Evolutionary conservation across 1,140 invertebrate genomes (phyloP).

Genomic region (Nixonia krombeini): DNA sequence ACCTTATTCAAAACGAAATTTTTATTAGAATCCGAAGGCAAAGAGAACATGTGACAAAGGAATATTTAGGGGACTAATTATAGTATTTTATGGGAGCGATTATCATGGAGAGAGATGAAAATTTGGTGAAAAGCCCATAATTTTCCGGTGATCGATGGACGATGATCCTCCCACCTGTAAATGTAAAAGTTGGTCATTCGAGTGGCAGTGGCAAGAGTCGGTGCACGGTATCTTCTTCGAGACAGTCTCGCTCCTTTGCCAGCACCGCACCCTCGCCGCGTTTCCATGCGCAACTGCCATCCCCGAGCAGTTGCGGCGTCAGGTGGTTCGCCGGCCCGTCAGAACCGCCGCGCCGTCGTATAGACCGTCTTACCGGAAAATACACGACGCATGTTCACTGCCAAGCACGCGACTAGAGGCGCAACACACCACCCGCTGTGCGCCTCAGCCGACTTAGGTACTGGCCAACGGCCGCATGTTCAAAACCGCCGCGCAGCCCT

Average conservation of each 20-base stretch:
- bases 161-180: too few relatives aligned
- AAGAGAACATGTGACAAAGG: too few relatives aligned
- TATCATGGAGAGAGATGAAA: too few relatives aligned
- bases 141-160: too few relatives aligned
- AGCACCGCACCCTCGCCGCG: constrained; percentile 31
- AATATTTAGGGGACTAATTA: too few relatives aligned
- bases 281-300: constrained; percentile 55
- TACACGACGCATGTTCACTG: constrained; percentile 28
- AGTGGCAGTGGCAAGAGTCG: constrained; percentile 53
- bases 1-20: too few relatives aligned
- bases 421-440: constrained; percentile 19
- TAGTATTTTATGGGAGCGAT: too few relatives aligned
- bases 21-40: too few relatives aligned
- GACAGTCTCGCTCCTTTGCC: constrained; percentile 52
- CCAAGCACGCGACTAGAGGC: constrained; percentile 20
- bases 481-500: not conserved
- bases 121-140: too few relatives aligned
- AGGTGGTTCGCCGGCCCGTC: constrained; percentile 58
- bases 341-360: constrained; percentile 22
- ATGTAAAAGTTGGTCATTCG: constrained; percentile 50
- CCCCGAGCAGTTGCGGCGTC: constrained; percentile 61
- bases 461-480: constrained; percentile 15
- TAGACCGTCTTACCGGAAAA: constrained; percentile 35
- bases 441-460: constrained; percentile 9
- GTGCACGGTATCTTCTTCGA: constrained; percentile 33